Percentiles rank a stretch among this genome's conserved stretches.
Evolutionary conservation across 2,113 vertebrate genomes (phyloP).

Genomic region (Vombatus ursinus): DNA sequence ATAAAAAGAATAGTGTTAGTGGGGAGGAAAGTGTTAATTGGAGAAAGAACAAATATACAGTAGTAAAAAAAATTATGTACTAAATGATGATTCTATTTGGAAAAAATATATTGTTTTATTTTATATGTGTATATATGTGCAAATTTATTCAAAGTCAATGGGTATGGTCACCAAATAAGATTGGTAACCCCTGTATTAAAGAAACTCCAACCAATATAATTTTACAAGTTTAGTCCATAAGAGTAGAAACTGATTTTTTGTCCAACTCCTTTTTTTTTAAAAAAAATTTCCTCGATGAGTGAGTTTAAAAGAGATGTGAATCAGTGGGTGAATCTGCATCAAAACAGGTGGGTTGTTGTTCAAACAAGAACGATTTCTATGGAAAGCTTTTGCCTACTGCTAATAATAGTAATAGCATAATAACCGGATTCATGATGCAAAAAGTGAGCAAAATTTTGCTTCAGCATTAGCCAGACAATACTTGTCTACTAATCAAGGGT

Average conservation of each 20-base stretch:
- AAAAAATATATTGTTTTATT: neutral
- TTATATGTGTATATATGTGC: neutral
- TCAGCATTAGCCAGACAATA: neutral
- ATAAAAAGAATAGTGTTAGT: neutral
- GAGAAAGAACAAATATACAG: neutral
- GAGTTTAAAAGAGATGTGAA: neutral
- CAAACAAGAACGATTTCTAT: neutral
- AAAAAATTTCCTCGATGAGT: neutral
- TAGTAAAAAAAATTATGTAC: neutral
- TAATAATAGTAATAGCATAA: neutral
- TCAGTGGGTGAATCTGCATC: slow-evolving; percentile 10
- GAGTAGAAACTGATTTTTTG: neutral
- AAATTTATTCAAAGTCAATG: neutral
- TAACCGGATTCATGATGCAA: neutral
- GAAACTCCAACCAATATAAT: slow-evolving; percentile 2
- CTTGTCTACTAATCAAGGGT: neutral
- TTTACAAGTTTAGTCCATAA: neutral
- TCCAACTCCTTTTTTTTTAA: neutral
- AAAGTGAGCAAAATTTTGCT: neutral
- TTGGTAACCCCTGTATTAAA: neutral
- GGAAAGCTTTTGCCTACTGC: neutral
- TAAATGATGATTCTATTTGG: neutral
- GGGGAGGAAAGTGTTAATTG: neutral
- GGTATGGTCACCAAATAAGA: neutral
- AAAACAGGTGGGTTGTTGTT: neutral